Base-by-base conservation (phyloP, 2,113 vertebrate genomes). In the Excalfactoria chinensis region DNA sequence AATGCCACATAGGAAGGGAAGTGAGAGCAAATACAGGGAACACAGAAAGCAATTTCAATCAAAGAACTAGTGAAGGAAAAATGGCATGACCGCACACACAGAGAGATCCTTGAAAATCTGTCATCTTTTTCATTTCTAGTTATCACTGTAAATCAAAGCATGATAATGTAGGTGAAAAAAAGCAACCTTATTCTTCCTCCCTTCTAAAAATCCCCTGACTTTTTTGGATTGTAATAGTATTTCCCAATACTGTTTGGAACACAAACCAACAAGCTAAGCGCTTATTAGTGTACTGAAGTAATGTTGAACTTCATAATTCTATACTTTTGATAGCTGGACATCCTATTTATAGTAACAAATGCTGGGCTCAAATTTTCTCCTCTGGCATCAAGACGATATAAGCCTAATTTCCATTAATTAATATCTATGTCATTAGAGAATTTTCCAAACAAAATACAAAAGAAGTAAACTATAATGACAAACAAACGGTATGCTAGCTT, bases 371-470 rank as follows among this genome's bases (percentile, higher is more conserved):
- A 76, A 30, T 71, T 72, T 79, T 67, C 20, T 91, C 20, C 51
- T 40, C 5, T n/a, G 32, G 22, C 20, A 11, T n/a, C 20, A 43
- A 63, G 30, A 58, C 44, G 14, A 26, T 8, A 35, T 0, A 0
- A 85, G 15, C 4, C 26, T 53, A 32, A 40, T 9, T 75, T 88
- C 17, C 15, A 43, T 88, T 90, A 72, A 56, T 55, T 26, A 74
- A 32, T 41, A 19, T n/a, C 17, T 49, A 8, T 34, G 55, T 59
- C 58, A 74, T 56, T 30, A 78, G n/a, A 88, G 22, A 7, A 4
- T 8, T 73, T 66, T 78, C 46, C 3, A 64, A 43, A 26, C 5
- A 78, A 67, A 58, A 37, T 13, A 72, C 35, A 86, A n/a, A 66
- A 19, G 5, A 74, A 23, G 12, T 37, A 78, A 58, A 59, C 58